phyloP scores from a whole-genome alignment of 2,888 invertebrate genomes.

The Eumacrocentrus americanus region DNA sequence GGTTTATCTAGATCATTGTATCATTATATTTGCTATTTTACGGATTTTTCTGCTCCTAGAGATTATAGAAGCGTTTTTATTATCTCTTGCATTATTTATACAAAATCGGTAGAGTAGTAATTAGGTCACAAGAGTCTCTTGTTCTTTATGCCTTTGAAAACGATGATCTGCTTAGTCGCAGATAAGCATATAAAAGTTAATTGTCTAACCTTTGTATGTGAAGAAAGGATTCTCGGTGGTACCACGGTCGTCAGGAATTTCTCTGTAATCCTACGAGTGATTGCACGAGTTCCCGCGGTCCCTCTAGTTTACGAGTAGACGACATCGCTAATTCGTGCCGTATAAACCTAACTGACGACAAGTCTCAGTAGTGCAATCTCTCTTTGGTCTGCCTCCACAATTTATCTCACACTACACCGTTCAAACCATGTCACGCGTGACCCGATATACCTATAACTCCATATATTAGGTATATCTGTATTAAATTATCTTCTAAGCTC shows the following conservation, averaged over 20 bases:
- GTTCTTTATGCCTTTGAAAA: too few relatives aligned
- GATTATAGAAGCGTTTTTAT: too few relatives aligned
- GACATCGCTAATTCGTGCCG: constrained; percentile 16
- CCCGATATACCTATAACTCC: neutral
- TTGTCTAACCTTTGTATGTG: constrained; percentile 16
- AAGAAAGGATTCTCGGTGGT: constrained; percentile 1
- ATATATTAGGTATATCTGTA: neutral
- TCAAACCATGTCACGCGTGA: neutral
- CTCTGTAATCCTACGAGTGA: constrained; percentile 5
- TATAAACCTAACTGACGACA: constrained; percentile 15
- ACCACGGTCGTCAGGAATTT: neutral
- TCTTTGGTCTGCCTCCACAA: constrained; percentile 8
- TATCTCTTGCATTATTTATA: too few relatives aligned
- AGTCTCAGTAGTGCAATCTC: constrained; percentile 12
- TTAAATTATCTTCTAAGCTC: too few relatives aligned
- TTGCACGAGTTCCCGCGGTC: constrained; percentile 2
- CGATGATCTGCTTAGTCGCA: neutral
- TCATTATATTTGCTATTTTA: too few relatives aligned
- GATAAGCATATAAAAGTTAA: constrained; percentile 14
- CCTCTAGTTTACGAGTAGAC: constrained; percentile 19
- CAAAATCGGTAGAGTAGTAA: too few relatives aligned
- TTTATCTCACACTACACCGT: neutral
- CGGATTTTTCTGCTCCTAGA: too few relatives aligned
- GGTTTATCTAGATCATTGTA: too few relatives aligned
- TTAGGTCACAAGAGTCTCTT: too few relatives aligned